Percentiles rank a stretch among this genome's conserved stretches.
These are phyloP conservation scores for Ptychodera flava DNA, from an alignment of 35 echinoderm and acorn worm genomes.

Conservation along the genomic window DNA sequence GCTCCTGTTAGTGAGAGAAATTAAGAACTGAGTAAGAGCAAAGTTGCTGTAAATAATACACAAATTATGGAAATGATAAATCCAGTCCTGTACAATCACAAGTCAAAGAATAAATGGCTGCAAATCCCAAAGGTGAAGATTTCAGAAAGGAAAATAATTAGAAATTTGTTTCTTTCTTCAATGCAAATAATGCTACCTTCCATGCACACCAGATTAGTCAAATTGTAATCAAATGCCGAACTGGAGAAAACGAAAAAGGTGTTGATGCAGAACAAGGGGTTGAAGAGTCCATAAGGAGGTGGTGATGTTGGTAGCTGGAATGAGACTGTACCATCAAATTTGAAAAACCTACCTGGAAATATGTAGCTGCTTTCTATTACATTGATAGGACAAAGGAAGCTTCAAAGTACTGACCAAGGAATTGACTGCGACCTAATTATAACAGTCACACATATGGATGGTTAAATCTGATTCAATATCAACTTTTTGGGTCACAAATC, in stretches of 20 bases:
- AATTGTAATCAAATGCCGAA: too few species aligned
- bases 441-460: background rate
- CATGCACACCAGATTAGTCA: too few species aligned
- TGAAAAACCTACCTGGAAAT: background rate
- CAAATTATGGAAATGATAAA: background rate
- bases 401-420: background rate
- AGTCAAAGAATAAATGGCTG: background rate
- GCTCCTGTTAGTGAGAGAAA: conserved; percentile 24
- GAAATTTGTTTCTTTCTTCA: background rate
- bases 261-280: too few species aligned
- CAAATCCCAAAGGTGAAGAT: background rate
- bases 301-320: too few species aligned
- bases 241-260: too few species aligned
- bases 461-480: background rate
- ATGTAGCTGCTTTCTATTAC: background rate
- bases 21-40: background rate
- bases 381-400: background rate
- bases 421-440: background rate
- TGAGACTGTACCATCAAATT: background rate
- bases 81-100: background rate
- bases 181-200: background rate
- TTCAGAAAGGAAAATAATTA: conserved; percentile 12
- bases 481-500: too few species aligned
- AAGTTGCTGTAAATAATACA: too few species aligned
- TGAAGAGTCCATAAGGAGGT: too few species aligned